These are phyloP conservation scores for Porites cylindrica DNA, from an alignment of 92 coral and sea anemone genomes.

Conservation along the genomic window DNA sequence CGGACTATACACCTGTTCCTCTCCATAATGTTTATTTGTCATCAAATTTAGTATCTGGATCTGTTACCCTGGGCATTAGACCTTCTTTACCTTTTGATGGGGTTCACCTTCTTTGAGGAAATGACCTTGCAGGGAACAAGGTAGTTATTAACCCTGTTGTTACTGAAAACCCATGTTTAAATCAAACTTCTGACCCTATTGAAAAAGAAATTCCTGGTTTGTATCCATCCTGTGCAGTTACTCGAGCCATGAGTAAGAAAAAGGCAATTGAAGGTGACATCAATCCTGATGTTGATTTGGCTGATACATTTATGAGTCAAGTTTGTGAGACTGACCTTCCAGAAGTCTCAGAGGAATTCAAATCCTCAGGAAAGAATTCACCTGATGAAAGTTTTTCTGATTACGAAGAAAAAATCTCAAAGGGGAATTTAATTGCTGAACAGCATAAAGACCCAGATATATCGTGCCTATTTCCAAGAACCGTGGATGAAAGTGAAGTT, in stretches of 20 bases:
- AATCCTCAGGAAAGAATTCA: background rate
- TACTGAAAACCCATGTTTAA: constrained; percentile 19
- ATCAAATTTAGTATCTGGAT: constrained; percentile 59
- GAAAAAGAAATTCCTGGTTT: constrained; percentile 41
- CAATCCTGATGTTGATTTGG: constrained; percentile 12
- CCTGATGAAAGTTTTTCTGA: constrained; percentile 1
- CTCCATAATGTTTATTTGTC: constrained; percentile 54
- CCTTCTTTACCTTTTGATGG: constrained; percentile 59
- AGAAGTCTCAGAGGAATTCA: background rate
- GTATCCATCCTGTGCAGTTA: constrained; percentile 65
- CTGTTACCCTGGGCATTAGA: constrained; percentile 40
- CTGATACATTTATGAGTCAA: constrained; percentile 13
- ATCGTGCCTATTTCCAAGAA: constrained; percentile 30
- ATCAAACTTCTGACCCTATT: constrained; percentile 19
- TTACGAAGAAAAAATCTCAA: constrained; percentile 4
- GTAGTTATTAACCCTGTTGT: no score
- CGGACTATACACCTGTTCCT: constrained; percentile 45
- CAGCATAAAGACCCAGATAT: constrained; percentile 41
- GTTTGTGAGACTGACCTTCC: background rate
- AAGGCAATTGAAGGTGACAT: constrained; percentile 19
- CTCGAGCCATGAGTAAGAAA: constrained; percentile 54
- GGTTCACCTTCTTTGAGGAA: constrained; percentile 47
- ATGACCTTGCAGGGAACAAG: constrained; percentile 39
- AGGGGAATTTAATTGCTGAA: constrained; percentile 34
- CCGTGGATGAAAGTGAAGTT: constrained; percentile 53